Conservation (phyloP, 2,113 vertebrate genomes). For the Podiceps cristatus region DNA sequence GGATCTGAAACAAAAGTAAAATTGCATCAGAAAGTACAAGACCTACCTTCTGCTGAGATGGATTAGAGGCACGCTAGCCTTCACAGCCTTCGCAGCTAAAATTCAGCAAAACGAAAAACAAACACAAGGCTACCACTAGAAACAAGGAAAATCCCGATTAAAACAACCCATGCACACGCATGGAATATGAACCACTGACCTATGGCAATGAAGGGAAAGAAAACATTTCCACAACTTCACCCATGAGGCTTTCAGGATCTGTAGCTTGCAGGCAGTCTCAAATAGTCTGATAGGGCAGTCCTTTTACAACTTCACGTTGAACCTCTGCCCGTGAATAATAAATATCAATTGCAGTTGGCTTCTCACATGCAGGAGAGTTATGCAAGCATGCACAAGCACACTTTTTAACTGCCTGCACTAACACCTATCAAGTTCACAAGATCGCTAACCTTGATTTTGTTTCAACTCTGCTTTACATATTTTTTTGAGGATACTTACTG, state of each 20-base stretch:
- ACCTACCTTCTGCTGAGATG: background rate
- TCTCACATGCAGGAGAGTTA: background rate
- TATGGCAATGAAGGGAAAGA: background rate
- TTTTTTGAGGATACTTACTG: background rate
- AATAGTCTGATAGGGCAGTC: background rate
- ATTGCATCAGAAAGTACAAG: background rate
- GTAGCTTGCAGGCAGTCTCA: background rate
- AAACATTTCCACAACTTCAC: background rate
- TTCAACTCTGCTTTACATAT: background rate
- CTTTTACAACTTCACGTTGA: background rate
- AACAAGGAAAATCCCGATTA: background rate
- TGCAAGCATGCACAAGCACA: background rate
- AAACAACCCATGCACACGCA: background rate
- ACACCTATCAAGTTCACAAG: background rate
- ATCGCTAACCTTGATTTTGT: background rate
- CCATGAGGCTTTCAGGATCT: background rate
- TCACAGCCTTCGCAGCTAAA: background rate
- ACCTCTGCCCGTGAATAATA: background rate
- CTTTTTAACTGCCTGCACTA: background rate
- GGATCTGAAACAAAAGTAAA: slow-evolving; percentile 50
- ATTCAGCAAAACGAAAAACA: background rate
- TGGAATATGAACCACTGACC: background rate
- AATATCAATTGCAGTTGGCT: background rate
- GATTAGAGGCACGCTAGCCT: background rate
- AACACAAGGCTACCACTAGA: background rate